Evolutionary conservation across 2,113 vertebrate genomes (phyloP), one percentile per base, ranked within the genome.

Genomic region (Gambusia affinis): DNA sequence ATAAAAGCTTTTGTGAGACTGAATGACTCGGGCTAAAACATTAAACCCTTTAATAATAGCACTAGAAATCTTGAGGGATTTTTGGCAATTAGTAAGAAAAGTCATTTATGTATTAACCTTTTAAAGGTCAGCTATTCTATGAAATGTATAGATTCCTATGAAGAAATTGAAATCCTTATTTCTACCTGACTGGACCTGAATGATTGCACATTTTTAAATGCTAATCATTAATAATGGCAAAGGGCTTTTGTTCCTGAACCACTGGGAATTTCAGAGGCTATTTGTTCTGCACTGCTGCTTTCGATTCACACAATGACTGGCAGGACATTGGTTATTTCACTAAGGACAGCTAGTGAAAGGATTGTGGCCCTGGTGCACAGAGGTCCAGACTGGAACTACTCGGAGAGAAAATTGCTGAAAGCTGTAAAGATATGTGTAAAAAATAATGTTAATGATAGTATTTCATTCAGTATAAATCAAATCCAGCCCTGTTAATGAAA

Each of bases 231-330:
- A 63, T 60, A 73, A 76, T 33, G 39, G 61, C 67, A 72, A 83
- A 63, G 66, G 39, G 60, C 78, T 73, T 76, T 47, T 70, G 61
- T 39, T 80, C 29, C 27, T 24, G 44, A 3, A 57, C 81, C 54
- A 12, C 28, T 65, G 64, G 75, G 83, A 79, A 47, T 64, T 70
- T 71, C 75, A 30, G 42, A 33, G 29, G 15, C 73, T 44, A 79
- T 82, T 87, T 80, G 76, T 85, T 89, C 85, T 61, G 83, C 74
- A 14, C 42, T 72, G 77, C 68, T 83, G 84, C 83, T 33, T 79
- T 81, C 29, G 31, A 33, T 76, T 81, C 73, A 75, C 6, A 17
- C 64, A 76, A 60, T 73, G 72, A 78, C 54, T 27, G 75, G 67
- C 67, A 70, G 70, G 66, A 72, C 7, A 47, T 42, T 72, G 67